These are phyloP conservation scores for Macroglossus sobrinus DNA, from an alignment of 2,113 vertebrate genomes.

Conservation along the genomic window DNA sequence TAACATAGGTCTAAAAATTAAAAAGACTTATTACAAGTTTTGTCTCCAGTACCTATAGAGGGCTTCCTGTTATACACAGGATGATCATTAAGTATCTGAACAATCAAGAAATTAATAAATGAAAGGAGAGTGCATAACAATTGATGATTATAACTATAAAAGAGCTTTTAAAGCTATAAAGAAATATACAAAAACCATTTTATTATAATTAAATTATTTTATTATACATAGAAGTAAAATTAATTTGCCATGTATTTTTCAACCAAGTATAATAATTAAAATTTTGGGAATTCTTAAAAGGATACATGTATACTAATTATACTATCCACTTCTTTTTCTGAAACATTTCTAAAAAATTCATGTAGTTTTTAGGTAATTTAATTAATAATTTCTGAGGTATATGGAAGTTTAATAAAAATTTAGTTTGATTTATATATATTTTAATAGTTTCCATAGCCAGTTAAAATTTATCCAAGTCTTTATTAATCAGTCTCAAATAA, in stretches of 20 bases:
- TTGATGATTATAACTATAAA: conserved; percentile 14
- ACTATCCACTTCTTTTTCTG: neutral
- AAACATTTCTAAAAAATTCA: conserved; percentile 26
- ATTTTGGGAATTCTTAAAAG: neutral
- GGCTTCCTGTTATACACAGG: neutral
- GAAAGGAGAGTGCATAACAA: neutral
- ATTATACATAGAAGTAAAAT: conserved; percentile 24
- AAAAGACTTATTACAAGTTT: neutral
- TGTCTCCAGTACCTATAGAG: neutral
- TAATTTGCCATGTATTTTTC: neutral
- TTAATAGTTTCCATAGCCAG: conserved; percentile 34
- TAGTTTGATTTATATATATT: neutral
- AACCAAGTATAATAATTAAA: neutral
- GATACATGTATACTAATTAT: neutral
- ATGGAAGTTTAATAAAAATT: conserved; percentile 29
- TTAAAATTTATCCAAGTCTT: conserved; percentile 31
- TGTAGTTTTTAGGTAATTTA: conserved; percentile 39
- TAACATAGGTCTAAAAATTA: neutral
- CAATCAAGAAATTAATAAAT: neutral
- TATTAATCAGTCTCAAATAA: neutral
- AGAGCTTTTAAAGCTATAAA: conserved; percentile 8
- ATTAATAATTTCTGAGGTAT: conserved; percentile 49
- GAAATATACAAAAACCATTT: neutral
- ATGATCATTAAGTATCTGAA: neutral
- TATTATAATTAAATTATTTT: neutral